phyloP scores from a whole-genome alignment of 2,797 vertebrate species.

The Acanthurus tractus region DNA sequence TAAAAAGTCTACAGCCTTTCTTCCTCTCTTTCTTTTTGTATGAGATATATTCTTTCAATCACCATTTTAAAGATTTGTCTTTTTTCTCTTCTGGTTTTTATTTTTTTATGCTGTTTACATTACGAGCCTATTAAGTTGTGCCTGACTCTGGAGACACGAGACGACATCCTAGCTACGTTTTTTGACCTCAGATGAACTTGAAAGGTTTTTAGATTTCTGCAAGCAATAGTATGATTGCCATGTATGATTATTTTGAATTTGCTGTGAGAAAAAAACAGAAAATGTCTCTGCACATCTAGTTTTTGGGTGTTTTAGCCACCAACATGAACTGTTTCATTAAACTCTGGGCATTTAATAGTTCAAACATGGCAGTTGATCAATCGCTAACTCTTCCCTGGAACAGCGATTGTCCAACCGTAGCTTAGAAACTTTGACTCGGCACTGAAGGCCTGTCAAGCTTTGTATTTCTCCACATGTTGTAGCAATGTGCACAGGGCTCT shows the following conservation, averaged over 20 bases:
- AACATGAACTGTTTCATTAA: conserved; percentile 13
- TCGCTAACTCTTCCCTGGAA: not conserved
- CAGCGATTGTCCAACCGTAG: not conserved
- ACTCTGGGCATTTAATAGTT: conserved; percentile 2
- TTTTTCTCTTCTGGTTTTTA: conserved; percentile 33
- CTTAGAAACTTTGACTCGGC: not conserved
- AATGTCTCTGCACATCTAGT: conserved; percentile 14
- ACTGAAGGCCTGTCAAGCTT: conserved; percentile 20
- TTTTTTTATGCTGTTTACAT: conserved; percentile 81
- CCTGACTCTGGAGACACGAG: conserved; percentile 77
- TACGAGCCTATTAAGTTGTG: conserved; percentile 83
- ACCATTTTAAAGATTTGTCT: conserved; percentile 67
- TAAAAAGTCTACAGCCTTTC: conserved; percentile 58
- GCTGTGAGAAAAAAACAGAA: conserved; percentile 20
- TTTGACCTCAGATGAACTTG: conserved; percentile 62
- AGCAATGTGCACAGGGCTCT: not conserved
- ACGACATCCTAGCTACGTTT: conserved; percentile 56
- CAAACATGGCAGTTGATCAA: not conserved
- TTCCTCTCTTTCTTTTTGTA: conserved; percentile 48
- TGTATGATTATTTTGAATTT: conserved; percentile 22
- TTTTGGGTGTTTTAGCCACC: conserved; percentile 16
- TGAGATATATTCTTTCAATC: conserved; percentile 65
- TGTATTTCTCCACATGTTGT: not conserved
- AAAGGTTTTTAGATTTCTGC: conserved; percentile 37
- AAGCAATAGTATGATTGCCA: conserved; percentile 27